Percentiles rank a stretch among this genome's conserved stretches.
Evolutionary conservation across 2,113 vertebrate genomes (phyloP).

Genomic region (Lagopus muta): DNA sequence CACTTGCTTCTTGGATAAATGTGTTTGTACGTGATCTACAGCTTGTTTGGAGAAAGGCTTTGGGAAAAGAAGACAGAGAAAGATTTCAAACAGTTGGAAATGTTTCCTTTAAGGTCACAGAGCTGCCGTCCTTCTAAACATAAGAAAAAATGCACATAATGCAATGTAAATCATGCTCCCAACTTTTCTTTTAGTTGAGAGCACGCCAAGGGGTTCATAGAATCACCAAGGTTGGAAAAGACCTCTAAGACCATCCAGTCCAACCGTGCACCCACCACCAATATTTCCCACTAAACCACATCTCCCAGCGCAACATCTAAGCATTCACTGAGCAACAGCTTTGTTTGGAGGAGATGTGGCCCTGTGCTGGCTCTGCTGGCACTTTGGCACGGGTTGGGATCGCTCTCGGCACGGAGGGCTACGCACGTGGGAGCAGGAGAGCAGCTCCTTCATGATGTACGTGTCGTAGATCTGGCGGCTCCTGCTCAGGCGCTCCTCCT

Average conservation of each 20-base stretch:
- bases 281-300: too few species aligned
- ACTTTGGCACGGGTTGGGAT: not conserved
- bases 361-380: not conserved
- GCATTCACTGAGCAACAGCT: not conserved
- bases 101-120: not conserved
- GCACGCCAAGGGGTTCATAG: too few species aligned
- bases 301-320: too few species aligned
- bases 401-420: not conserved
- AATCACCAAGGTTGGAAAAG: too few species aligned
- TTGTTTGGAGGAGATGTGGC: accelerated
- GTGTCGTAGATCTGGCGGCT: conserved; percentile 95
- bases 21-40: conserved; percentile 95
- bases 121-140: not conserved
- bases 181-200: not conserved
- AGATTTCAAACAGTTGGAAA: not conserved
- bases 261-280: too few species aligned
- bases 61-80: conserved; percentile 43
- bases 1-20: conserved; percentile 92
- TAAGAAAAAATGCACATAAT: accelerated
- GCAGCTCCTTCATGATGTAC: conserved; percentile 98
- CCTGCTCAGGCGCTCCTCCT: conserved; percentile 88
- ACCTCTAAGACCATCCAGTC: too few species aligned
- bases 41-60: conserved; percentile 96
- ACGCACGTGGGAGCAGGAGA: conserved; percentile 94
- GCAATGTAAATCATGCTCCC: not conserved